Evolutionary conservation across 2,888 invertebrate species (phyloP), one percentile per base, ranked within the genome.

Genomic region (Troglohyphantes excavatus): DNA sequence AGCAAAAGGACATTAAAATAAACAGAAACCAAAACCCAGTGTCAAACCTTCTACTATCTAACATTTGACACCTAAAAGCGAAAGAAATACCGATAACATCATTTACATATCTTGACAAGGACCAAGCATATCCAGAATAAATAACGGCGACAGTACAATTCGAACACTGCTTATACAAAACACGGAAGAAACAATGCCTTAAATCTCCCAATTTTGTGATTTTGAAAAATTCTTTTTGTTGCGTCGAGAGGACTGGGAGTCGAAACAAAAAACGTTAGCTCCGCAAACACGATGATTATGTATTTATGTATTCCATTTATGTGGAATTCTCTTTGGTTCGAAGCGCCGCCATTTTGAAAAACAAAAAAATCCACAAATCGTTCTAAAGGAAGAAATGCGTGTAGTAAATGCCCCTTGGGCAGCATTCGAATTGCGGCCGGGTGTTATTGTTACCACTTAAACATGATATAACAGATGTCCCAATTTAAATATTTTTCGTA

Each of bases 401-500:
- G 70, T 7, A 46, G 39, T 27, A 7, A 82, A 39, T 82, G 82
- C 70, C 82, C 82, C 23, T 17, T 70, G 61, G 70, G 70, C 82
- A 23, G 33, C 5, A 6, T 61, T 70, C 27, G 17, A 2, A 72
- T 59, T 53, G 46, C 29, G 33, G 53, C 29, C 13, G 1, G 29
- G 19, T 81, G 61, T 72, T 82, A 72, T 82, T 61, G 70, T 61
- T 70, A 26, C 70, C 59, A 70, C 61, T 72, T 82, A 68, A 72
- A 82, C 39, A 70, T 39, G 82, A 53, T 68, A 81, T 81, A 81
- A 81, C 79, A 68, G 79, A 81, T 81, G 79, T 68, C 19, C 21
- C 46, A 81, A 81, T 81, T 81, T 81, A 53, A 81, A 81, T 81
- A 81, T 68, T 81, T 81, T 81, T 26, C 79, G 27, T 21, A n/a